Percentiles rank a stretch among this genome's conserved stretches.
These are phyloP conservation scores for Mormyrus iriodes DNA, from an alignment of 2,113 vertebrate species.

Conservation along the genomic window DNA sequence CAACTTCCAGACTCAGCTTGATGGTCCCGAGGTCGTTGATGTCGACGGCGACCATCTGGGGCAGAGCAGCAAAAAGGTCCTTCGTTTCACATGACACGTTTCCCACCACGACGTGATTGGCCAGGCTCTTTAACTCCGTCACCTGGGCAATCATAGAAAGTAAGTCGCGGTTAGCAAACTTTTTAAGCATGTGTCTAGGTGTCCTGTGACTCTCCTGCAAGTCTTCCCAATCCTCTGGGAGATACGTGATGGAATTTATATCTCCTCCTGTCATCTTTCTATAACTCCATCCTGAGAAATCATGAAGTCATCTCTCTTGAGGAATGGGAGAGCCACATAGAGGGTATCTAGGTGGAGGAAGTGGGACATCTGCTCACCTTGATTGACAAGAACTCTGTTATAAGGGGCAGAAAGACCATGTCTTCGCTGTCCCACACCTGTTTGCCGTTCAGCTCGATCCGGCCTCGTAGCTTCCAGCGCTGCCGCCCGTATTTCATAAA, in stretches of 20 bases:
- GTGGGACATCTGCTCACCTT: constrained; percentile 67
- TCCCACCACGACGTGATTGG: constrained; percentile 90
- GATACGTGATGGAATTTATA: constrained; percentile 22
- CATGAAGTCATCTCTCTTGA: background rate
- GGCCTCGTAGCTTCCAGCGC: constrained; percentile 87
- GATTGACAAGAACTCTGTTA: constrained; percentile 89
- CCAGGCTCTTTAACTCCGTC: constrained; percentile 87
- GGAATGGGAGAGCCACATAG: background rate
- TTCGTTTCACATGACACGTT: constrained; percentile 93
- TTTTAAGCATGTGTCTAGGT: background rate
- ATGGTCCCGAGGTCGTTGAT: constrained; percentile 95
- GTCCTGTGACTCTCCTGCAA: background rate
- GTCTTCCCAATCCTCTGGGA: constrained; percentile 14
- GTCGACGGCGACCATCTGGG: constrained; percentile 90
- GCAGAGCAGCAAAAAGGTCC: constrained; percentile 85
- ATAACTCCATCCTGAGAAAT: background rate
- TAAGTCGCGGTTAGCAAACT: background rate
- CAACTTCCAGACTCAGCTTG: constrained; percentile 92
- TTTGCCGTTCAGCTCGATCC: constrained; percentile 85
- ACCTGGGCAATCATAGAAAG: constrained; percentile 63
- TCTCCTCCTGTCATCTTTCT: background rate
- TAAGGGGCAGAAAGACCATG: constrained; percentile 82
- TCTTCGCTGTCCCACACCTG: constrained; percentile 97
- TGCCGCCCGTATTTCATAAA: constrained; percentile 92
- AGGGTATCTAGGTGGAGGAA: background rate